These are phyloP conservation scores for Papilio demoleus DNA, from an alignment of 2,888 invertebrate species.

Conservation along the genomic window DNA sequence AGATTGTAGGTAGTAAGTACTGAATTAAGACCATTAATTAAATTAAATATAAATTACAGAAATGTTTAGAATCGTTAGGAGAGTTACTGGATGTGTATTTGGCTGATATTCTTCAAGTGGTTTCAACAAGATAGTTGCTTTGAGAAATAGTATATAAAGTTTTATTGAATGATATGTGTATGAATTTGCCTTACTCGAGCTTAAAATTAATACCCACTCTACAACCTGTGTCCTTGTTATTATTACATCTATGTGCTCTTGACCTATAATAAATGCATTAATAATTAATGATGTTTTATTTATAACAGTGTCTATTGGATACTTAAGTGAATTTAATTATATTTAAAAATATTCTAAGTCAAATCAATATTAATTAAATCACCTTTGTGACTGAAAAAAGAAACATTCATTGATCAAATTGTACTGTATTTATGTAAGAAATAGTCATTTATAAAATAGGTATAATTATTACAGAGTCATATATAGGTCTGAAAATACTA, in stretches of 20 bases:
- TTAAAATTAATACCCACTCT: constrained; percentile 49
- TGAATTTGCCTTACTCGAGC: constrained; percentile 64
- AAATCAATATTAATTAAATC: background rate
- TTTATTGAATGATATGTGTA: constrained; percentile 46
- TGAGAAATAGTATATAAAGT: constrained; percentile 20
- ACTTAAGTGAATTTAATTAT: too few relatives aligned
- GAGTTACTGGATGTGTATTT: constrained; percentile 1
- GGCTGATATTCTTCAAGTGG: constrained; percentile 7
- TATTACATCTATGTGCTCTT: constrained; percentile 34
- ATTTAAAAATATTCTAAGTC: too few relatives aligned
- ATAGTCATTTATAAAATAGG: constrained; percentile 68
- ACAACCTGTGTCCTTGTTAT: constrained; percentile 26
- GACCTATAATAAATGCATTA: constrained; percentile 33
- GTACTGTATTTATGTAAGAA: constrained; percentile 67
- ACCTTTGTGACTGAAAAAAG: constrained; percentile 38
- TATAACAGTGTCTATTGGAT: too few relatives aligned
- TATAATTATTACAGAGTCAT: constrained; percentile 49
- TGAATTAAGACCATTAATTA: constrained; percentile 1
- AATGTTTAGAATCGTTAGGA: constrained; percentile 19
- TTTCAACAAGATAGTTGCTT: constrained; percentile 24
- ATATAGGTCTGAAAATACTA: constrained; percentile 56
- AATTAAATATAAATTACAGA: background rate
- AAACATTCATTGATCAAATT: constrained; percentile 42
- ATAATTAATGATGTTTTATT: constrained; percentile 23
- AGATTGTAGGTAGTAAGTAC: background rate